Conservation (phyloP, 2,797 vertebrate species). For the Melanitta fusca region DNA sequence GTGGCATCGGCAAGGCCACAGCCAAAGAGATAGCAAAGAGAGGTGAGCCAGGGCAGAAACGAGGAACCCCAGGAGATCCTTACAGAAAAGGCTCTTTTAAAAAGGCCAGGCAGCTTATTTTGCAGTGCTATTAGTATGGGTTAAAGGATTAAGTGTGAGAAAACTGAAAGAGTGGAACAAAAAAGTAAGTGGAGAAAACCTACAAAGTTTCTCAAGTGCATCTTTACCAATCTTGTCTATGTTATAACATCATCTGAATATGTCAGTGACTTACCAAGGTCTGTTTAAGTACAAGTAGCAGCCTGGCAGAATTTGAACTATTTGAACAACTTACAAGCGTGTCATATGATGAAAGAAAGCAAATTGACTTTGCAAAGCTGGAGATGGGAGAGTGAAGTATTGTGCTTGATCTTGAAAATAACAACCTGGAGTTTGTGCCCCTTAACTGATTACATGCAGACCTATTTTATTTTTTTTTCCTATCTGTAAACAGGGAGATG, state of each 20-base stretch:
- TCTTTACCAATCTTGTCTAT: neutral
- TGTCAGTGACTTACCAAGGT: rapidly evolving
- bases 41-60: slow-evolving; percentile 59
- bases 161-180: neutral
- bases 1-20: slow-evolving; percentile 85
- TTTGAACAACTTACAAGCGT: neutral
- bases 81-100: neutral
- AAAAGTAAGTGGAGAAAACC: neutral
- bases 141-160: neutral
- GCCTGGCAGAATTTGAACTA: neutral
- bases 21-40: slow-evolving; percentile 83
- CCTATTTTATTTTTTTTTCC: neutral
- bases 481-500: neutral
- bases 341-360: neutral
- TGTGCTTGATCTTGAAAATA: neutral
- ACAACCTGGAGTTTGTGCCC: neutral
- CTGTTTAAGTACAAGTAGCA: neutral
- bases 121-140: neutral
- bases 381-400: neutral
- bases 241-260: neutral
- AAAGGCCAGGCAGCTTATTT: neutral
- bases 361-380: neutral
- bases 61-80: neutral
- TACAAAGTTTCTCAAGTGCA: neutral
- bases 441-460: neutral